Evolutionary conservation across 2,797 vertebrate species (phyloP).

Genomic region (Sebastes melanostomus): DNA sequence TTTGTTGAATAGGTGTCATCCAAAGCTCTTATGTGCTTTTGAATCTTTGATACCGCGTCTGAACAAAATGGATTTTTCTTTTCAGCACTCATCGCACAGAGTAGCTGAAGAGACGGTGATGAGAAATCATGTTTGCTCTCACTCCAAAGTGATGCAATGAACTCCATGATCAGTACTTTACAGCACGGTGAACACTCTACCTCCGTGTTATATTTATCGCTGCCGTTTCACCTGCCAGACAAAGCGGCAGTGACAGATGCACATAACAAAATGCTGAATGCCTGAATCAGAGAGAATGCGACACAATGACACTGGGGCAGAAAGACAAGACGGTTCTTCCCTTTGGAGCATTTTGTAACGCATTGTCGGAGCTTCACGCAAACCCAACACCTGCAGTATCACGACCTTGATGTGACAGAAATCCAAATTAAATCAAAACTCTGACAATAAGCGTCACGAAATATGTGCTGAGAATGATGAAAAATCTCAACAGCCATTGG

Average conservation of each 20-base stretch:
- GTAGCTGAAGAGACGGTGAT: constrained; percentile 26
- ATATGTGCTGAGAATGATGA: background rate
- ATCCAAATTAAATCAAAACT: background rate
- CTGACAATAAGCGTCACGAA: background rate
- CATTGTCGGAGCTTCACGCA: constrained; percentile 9
- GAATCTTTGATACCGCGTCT: constrained; percentile 50
- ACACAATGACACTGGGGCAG: constrained; percentile 38
- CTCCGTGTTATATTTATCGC: constrained; percentile 59
- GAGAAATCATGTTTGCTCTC: constrained; percentile 53
- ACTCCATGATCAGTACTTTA: constrained; percentile 57
- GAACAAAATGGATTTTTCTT: constrained; percentile 34
- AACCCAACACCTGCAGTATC: background rate
- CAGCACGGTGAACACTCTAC: constrained; percentile 40
- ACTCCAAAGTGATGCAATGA: constrained; percentile 64
- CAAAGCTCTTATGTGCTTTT: constrained; percentile 30
- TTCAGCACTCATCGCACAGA: constrained; percentile 9
- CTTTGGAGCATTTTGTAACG: constrained; percentile 1
- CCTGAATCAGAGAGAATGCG: constrained; percentile 51
- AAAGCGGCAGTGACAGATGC: constrained; percentile 57
- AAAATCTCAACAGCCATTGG: background rate
- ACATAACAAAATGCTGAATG: constrained; percentile 54
- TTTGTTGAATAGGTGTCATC: constrained; percentile 51
- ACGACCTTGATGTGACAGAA: background rate
- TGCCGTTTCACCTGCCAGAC: constrained; percentile 52
- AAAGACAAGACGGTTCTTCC: constrained; percentile 37